phyloP scores from a whole-genome alignment of 2,797 vertebrate species.

The Melanogrammus aeglefinus region DNA sequence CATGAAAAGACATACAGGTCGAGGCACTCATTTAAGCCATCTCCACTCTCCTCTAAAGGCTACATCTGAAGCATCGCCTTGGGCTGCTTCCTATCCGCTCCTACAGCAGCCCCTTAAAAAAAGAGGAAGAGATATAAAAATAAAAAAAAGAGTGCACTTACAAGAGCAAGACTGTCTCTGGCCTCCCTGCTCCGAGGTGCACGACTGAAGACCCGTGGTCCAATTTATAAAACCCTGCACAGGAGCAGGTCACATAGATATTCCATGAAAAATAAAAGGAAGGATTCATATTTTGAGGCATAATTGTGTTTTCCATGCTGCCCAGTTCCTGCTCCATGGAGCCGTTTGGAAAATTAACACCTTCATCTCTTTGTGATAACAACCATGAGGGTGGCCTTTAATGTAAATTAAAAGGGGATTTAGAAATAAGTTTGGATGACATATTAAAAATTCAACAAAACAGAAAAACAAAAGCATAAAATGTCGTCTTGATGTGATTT shows the following conservation, averaged over 20 bases:
- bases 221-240: too few relatives aligned
- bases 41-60: not conserved
- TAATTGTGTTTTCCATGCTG: not conserved
- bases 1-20: not conserved
- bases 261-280: not conserved
- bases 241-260: not conserved
- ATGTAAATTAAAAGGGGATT: too few relatives aligned
- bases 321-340: not conserved
- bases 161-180: not conserved
- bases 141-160: not conserved
- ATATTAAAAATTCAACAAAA: too few relatives aligned
- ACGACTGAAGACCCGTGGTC: not conserved
- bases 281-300: not conserved
- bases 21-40: not conserved
- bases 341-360: not conserved
- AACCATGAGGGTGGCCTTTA: too few relatives aligned
- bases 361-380: too few relatives aligned
- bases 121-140: not conserved
- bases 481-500: too few relatives aligned
- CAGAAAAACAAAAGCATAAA: too few relatives aligned
- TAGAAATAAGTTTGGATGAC: too few relatives aligned
- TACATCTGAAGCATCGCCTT: slow-evolving; percentile 12
- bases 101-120: not conserved
- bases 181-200: not conserved
- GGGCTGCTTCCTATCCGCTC: slow-evolving; percentile 6